Evolutionary conservation across 2,113 vertebrate genomes (phyloP).

Genomic region (Uria aalge): DNA sequence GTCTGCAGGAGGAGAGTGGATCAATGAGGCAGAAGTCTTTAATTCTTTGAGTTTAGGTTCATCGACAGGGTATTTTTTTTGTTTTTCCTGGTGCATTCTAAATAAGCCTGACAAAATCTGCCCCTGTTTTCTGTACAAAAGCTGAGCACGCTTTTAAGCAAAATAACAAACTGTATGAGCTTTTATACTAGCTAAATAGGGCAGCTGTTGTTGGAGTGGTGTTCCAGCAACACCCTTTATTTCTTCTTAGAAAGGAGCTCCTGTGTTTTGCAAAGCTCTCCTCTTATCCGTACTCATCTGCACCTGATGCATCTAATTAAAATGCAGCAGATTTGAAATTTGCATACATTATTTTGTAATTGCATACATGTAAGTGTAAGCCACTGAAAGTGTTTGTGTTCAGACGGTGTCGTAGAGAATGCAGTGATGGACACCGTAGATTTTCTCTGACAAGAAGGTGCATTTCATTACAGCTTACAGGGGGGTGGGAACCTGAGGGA

Average conservation of each 20-base stretch:
- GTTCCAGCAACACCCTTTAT: constrained; percentile 19
- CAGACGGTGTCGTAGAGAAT: accelerated
- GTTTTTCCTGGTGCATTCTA: background rate
- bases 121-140: background rate
- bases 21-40: background rate
- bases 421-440: background rate
- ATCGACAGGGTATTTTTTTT: background rate
- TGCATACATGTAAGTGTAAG: background rate
- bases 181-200: background rate
- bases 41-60: background rate
- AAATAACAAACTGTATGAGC: background rate
- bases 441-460: background rate
- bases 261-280: background rate
- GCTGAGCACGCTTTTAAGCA: background rate
- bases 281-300: constrained; percentile 3
- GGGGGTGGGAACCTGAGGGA: background rate
- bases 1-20: background rate
- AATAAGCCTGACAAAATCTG: background rate
- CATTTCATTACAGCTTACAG: background rate
- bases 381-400: background rate
- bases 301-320: constrained; percentile 25
- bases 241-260: background rate
- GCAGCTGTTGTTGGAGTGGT: constrained; percentile 48
- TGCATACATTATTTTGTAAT: background rate
- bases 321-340: constrained; percentile 13